Evolutionary conservation across 1,140 invertebrate species (phyloP), one percentile per base, ranked within the genome.

Genomic region (Cepaea nemoralis): DNA sequence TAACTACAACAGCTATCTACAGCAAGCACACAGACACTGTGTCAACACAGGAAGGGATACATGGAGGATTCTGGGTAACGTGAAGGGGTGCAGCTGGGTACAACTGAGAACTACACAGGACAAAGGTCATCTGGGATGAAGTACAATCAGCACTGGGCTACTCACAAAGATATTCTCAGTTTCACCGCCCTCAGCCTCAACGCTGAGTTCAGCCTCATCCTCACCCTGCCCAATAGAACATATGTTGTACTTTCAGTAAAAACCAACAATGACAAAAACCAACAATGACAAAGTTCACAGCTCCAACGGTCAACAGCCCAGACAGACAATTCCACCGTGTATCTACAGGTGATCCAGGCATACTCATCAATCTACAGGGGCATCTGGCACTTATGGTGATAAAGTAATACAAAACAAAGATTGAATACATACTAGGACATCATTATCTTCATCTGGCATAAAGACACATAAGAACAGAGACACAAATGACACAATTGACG

Each of bases 131-230:
- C 40, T 39, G 16, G 2, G 35, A 12, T 39, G 22, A 8, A 40
- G 69, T 40, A 42, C 35, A 42, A 22, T 22, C 24, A 10, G 69
- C 35, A 70, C 1, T 70, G 35, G n/a, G 35, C 50, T 74, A 74
- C 71, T 74, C 71, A 74, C 71, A 74, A 74, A 74, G n/a, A 74
- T 74, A 74, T 74, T 74, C 31, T 74, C 71, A 74, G 71, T 48
- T n/a, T 74, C 71, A 6, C n/a, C 71, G 22, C 31, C 71, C 33
- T 74, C 71, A 8, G 71, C 42, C 42, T 74, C 71, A 74, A 74
- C 71, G 50, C 31, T 27, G 2, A 22, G 71, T 48, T 74, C 42
- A 74, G 71, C 12, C 24, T 74, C 71, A 45, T 74, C 71, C 31
- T 22, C 42, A 74, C 42, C 71, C 71, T 74, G 71, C 39, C 71